Base-by-base conservation (phyloP, 2,113 vertebrate genomes). In the Cyprinus carpio region DNA sequence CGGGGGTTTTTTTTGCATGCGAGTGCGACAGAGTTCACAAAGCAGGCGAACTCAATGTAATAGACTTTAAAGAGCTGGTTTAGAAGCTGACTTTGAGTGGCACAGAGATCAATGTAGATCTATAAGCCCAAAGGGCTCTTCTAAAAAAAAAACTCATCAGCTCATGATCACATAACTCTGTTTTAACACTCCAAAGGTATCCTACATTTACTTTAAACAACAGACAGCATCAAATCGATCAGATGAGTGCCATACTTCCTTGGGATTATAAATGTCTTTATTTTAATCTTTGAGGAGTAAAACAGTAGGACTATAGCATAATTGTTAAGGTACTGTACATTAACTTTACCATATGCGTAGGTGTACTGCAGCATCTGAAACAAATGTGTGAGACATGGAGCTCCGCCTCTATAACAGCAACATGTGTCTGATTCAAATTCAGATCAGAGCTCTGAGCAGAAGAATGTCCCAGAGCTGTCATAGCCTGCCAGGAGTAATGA, bases 401-500 rank as follows among this genome's bases (percentile, higher is more conserved):
- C 40, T 75, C 72, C 72, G n/a, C 72, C 72, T 75, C n/a, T 75
- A 27, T 16, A 49, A 46, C 72, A 75, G 72, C 40, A 75, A 75
- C 72, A 49, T 75, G 40, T 75, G 71, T 76, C 46, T 76, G 49
- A 76, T 76, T 76, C 49, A 76, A 76, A 76, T 76, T 76, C 75
- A 31, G 46, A 51, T 51, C 75, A 76, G 43, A 54, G 49, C 49
- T 54, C 75, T 29, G 46, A 54, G 49, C 75, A 76, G 75, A 46
- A 76, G 40, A 75, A 27, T 6, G 6, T 75, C 72, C 72, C 72
- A 46, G 72, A 75, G 72, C 72, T 75, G 40, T 75, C 72, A 49
- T 16, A 75, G 40, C 72, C 72, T 75, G 72, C 72, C 40, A 49
- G 72, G 72, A 75, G 72, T 27, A 75, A 49, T 49, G n/a, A 75